Conservation (phyloP, 2,888 invertebrate genomes). For the Ochropacha duplaris region DNA sequence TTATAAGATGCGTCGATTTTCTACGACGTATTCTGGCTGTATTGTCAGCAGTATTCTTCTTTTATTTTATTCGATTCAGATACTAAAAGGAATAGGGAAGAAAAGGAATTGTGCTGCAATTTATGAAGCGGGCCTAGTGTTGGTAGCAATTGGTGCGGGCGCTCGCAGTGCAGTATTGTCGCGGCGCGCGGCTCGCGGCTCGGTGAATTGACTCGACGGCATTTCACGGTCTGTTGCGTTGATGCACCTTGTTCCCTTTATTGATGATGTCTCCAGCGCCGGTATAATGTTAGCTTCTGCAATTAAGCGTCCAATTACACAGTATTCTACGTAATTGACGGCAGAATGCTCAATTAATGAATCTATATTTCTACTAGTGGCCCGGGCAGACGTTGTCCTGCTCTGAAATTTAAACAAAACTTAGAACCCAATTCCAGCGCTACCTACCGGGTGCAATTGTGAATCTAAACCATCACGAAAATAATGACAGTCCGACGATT, state of each 20-base stretch:
- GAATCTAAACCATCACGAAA: too few species aligned
- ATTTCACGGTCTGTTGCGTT: conserved; percentile 71
- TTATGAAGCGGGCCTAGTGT: conserved; percentile 59
- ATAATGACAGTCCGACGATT: too few species aligned
- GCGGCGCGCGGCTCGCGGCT: conserved; percentile 19
- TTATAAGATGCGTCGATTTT: neutral
- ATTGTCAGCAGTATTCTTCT: neutral
- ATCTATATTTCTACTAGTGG: too few species aligned
- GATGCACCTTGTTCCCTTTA: conserved; percentile 56
- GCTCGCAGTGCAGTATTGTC: conserved; percentile 55
- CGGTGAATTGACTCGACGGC: conserved; percentile 70
- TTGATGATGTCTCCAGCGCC: conserved; percentile 55
- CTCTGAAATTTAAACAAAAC: too few species aligned
- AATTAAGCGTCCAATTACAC: conserved; percentile 31
- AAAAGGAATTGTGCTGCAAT: conserved; percentile 60
- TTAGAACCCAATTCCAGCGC: too few species aligned
- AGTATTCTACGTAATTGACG: conserved; percentile 8
- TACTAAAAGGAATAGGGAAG: conserved; percentile 42
- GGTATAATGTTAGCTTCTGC: conserved; percentile 30
- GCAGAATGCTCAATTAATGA: neutral
- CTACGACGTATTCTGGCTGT: neutral
- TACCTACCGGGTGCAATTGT: too few species aligned
- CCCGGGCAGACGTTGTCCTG: too few species aligned
- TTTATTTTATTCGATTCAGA: conserved; percentile 54
- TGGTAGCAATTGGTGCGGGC: conserved; percentile 40